Conservation (phyloP, 1,140 invertebrate genomes). For the Neotoxoptera formosana region DNA sequence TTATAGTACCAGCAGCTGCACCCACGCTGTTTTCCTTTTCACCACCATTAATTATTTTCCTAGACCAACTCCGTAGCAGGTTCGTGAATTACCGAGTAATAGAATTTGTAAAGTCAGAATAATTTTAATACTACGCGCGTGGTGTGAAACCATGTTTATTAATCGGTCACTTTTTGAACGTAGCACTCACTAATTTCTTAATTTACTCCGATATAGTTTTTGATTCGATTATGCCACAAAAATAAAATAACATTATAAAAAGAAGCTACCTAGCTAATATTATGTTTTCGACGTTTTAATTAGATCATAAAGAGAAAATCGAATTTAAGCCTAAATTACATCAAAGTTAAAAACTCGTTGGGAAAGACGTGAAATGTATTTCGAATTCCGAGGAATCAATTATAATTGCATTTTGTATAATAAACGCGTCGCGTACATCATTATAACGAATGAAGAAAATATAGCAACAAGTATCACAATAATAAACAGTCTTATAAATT, state of each 20-base stretch:
- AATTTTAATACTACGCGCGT: not conserved
- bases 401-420: not conserved
- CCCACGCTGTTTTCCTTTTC: not conserved
- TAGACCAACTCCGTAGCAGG: not conserved
- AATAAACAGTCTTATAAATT: too few species aligned
- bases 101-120: not conserved
- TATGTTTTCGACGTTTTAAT: not conserved
- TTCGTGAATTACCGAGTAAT: not conserved
- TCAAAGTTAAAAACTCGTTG: not conserved
- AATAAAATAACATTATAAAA: not conserved
- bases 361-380: not conserved
- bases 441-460: too few species aligned
- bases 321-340: not conserved
- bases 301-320: not conserved
- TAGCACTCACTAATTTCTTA: not conserved
- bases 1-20: not conserved
- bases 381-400: not conserved
- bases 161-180: not conserved
- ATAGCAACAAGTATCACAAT: not conserved
- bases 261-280: not conserved
- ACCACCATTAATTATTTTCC: not conserved
- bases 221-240: not conserved
- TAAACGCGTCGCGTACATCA: not conserved
- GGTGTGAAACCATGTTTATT: not conserved
- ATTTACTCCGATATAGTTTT: not conserved